Base-by-base conservation (phyloP, 2,113 vertebrate species). In the Silurus asotus region DNA sequence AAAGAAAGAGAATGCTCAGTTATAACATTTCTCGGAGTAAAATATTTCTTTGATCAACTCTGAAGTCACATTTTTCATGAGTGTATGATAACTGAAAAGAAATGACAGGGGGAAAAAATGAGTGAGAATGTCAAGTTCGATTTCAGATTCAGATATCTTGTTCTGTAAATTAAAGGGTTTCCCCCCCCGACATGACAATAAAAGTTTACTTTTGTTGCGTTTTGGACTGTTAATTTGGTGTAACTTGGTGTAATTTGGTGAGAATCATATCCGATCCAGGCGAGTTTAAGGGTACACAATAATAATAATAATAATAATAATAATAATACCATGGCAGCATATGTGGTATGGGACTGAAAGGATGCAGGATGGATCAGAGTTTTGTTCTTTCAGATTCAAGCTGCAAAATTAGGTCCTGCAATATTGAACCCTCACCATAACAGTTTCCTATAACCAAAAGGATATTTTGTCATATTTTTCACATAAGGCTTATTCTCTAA, bases 121-220 rank as follows among this genome's bases (percentile, higher is more conserved):
- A 82, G 56, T 0, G 53, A 82, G 23, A 79, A 82, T 45, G 72
- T 70, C 53, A 82, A 83, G 89, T 85, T 87, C 67, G 87, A 88
- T 89, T 81, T 81, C 86, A 88, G 88, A 88, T 84, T 84, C 72
- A 84, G 87, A 81, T 77, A 87, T 87, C 88, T 89, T 89, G 88
- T 89, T 89, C 88, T 91, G 91, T 91, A 91, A 88, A 90, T 91
- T 88, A 89, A 90, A 88, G 84, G 88, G 85, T 84, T 89, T 89
- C 88, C 86, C 86, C 84, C 84, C 64, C 85, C 55, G 85, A 88
- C 89, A 89, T 89, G 87, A 89, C 87, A 91, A 91, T 91, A 91
- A 91, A 91, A 88, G 86, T 91, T 88, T 91, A 91, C 91, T 91
- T 91, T 91, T 91, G 89, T 89, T 91, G 90, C 88, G 70, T 85